phyloP scores from a whole-genome alignment of 2,797 vertebrate species.

The Chloroceryle amazona region DNA sequence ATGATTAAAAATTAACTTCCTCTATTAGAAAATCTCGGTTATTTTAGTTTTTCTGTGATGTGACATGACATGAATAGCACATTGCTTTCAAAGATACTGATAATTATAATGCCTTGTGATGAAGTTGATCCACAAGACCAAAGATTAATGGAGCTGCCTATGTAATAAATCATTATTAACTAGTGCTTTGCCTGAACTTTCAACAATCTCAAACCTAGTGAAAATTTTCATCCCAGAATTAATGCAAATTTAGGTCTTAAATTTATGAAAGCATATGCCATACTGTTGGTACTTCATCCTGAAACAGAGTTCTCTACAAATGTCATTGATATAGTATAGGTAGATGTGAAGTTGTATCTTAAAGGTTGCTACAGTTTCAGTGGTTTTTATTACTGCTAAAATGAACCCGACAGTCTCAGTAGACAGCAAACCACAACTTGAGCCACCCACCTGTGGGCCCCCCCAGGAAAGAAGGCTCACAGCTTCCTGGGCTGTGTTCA shows the following conservation, averaged over 20 bases:
- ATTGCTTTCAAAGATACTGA: background rate
- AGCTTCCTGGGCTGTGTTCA: background rate
- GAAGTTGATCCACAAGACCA: background rate
- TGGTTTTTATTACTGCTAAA: background rate
- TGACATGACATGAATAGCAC: background rate
- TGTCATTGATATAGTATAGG: background rate
- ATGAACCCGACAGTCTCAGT: background rate
- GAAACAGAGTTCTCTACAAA: background rate
- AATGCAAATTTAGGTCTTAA: background rate
- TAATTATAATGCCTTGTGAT: background rate
- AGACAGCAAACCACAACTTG: background rate
- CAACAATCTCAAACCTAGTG: background rate
- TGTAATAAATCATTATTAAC: background rate
- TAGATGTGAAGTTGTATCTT: background rate
- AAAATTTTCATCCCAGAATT: background rate
- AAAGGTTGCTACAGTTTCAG: background rate
- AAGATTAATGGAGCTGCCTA: background rate
- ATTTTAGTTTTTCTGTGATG: background rate
- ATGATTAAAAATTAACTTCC: background rate
- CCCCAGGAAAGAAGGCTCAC: background rate
- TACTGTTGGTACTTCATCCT: background rate
- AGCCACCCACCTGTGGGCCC: background rate
- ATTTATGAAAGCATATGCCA: background rate
- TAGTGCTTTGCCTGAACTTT: background rate
- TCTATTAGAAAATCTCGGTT: background rate